Conservation (phyloP, 1,140 invertebrate genomes). For the Cherax destructor region DNA sequence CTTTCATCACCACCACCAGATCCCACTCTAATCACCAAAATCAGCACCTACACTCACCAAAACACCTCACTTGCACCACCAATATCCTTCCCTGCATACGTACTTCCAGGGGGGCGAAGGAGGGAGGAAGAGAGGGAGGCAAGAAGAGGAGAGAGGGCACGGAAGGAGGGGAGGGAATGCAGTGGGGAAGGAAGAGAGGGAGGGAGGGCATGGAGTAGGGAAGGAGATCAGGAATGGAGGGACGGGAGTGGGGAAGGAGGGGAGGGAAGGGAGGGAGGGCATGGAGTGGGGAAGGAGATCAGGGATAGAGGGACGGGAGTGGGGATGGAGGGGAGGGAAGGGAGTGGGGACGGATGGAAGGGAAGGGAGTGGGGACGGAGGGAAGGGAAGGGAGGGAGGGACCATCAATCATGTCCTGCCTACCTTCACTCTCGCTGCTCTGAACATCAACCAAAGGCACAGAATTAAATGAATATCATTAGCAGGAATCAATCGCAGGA, state of each 20-base stretch:
- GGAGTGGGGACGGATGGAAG: background rate
- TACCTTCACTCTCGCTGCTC: background rate
- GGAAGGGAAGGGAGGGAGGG: background rate
- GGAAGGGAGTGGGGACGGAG: background rate
- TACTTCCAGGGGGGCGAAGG: too few relatives aligned
- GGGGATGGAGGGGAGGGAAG: background rate
- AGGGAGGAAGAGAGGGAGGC: too few relatives aligned
- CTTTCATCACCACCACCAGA: too few relatives aligned
- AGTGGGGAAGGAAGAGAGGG: too few relatives aligned
- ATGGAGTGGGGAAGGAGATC: background rate
- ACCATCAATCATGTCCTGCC: background rate
- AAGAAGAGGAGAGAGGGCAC: too few relatives aligned
- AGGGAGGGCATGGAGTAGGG: too few relatives aligned
- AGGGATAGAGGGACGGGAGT: background rate
- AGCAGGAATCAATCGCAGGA: background rate
- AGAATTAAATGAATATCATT: conserved; percentile 10
- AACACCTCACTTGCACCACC: too few relatives aligned
- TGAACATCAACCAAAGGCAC: background rate
- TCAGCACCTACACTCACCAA: too few relatives aligned
- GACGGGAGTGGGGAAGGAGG: background rate
- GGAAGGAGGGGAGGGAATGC: too few relatives aligned
- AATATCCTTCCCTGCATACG: too few relatives aligned
- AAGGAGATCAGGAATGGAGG: too few relatives aligned
- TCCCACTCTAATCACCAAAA: too few relatives aligned
- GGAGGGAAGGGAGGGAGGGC: background rate